Evolutionary conservation across 2,113 vertebrate species (phyloP), one percentile per base, ranked within the genome.

Genomic region (Solea solea): DNA sequence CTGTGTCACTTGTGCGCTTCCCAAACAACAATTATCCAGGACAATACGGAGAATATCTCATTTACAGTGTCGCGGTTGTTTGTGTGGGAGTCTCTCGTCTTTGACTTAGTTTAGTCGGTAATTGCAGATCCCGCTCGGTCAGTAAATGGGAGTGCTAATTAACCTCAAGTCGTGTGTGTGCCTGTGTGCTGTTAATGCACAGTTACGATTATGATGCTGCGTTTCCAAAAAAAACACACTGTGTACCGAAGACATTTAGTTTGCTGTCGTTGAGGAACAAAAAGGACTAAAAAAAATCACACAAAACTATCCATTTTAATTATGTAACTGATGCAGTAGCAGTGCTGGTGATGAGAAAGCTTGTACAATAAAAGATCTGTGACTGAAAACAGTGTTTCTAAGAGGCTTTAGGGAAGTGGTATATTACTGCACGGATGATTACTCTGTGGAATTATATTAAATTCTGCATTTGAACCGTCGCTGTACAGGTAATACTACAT

Each of bases 121-220:
- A 60, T 58, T 60, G 48, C 14, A 49, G 27, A 61, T 51, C 11
- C 8, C 15, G 55, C n/a, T 74, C 34, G 8, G 15, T 53, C 27
- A 34, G 40, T 8, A 27, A 50, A 10, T 40, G 42, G n/a, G 42
- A 6, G 42, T 14, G 16, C 34, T 71, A 60, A 65, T 71, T 61
- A 66, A 46, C 55, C 54, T 49, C 21, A 8, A 14, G 34, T 50
- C 9, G 5, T 34, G 1, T 2, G 34, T 50, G 13, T 9, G 15
- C 8, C 27, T 5, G 7, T 56, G 21, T 21, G 21, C 21, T 55
- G 9, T 72, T 39, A 11, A 44, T 52, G 8, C n/a, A 50, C 1
- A 25, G 34, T 45, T 62, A 41, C 51, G n/a, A 64, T 41, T 62
- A 10, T 9, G 45, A 81, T 46, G 61, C 1, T 8, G n/a, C 15